phyloP scores from a whole-genome alignment of 2,113 vertebrate species.

The Hypocryptadius cinnamomeus region DNA sequence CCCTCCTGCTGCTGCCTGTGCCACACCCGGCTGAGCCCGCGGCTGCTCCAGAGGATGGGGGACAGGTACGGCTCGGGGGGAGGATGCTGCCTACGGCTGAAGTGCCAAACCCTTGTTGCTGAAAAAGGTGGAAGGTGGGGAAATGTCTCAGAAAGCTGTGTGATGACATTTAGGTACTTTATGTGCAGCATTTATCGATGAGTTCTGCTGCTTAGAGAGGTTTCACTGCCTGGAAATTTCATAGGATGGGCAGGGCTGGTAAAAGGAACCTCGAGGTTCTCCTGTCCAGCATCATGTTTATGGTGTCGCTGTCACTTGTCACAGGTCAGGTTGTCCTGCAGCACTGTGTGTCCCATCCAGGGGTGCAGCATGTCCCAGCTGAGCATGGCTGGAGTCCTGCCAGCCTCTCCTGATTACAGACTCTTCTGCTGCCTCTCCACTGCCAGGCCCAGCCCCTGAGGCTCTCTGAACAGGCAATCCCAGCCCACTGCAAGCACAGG shows the following conservation, averaged over 20 bases:
- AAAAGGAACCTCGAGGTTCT: not conserved
- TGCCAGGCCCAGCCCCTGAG: rapidly evolving
- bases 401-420: not conserved
- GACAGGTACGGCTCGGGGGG: rapidly evolving
- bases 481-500: not conserved
- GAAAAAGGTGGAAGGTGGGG: not conserved
- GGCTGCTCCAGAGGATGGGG: not conserved
- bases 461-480: not conserved
- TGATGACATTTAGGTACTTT: not conserved
- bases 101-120: not conserved
- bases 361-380: not conserved
- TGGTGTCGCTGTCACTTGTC: not conserved
- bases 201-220: not conserved
- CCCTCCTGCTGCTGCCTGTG: not conserved
- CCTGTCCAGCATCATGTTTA: rapidly evolving
- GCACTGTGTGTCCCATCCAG: not conserved
- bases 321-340: not conserved
- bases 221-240: not conserved
- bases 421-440: not conserved
- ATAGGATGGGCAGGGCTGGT: not conserved
- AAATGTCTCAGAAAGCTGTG: not conserved
- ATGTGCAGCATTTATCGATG: not conserved
- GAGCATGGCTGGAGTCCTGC: not conserved
- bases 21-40: rapidly evolving
- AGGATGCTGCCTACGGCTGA: not conserved